Evolutionary conservation across 2,113 vertebrate species (phyloP).

Genomic region (Etia nguti): DNA sequence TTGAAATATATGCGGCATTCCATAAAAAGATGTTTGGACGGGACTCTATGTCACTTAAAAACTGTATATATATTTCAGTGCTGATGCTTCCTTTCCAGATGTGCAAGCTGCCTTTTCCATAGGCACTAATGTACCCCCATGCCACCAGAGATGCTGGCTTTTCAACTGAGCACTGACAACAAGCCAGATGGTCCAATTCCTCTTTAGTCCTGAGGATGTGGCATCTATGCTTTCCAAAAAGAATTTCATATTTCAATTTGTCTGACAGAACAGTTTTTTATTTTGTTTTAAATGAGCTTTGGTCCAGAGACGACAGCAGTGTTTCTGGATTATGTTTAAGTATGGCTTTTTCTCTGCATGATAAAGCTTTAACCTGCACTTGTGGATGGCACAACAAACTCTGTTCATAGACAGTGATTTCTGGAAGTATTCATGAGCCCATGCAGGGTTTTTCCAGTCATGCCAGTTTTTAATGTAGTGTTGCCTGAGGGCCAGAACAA

Average conservation of each 20-base stretch:
- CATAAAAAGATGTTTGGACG: neutral
- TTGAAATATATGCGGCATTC: neutral
- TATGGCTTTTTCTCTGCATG: neutral
- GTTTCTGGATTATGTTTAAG: neutral
- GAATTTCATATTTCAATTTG: neutral
- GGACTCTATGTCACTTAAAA: neutral
- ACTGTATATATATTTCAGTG: neutral
- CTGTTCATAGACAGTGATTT: neutral
- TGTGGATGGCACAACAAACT: neutral
- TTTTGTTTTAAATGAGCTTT: neutral
- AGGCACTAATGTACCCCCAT: neutral
- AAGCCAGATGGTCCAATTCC: neutral
- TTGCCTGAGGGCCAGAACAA: neutral
- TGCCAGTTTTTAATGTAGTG: neutral
- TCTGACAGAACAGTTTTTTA: neutral
- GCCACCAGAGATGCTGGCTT: neutral
- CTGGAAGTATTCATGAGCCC: neutral
- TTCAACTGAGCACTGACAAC: neutral
- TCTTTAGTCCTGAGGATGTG: neutral
- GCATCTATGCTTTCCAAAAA: neutral
- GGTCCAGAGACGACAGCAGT: neutral
- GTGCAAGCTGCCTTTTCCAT: neutral
- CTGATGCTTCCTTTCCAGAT: neutral
- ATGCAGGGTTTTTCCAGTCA: neutral
- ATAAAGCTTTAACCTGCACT: neutral